These are phyloP conservation scores for Halcyon chelicuti DNA, from an alignment of 2,797 vertebrate species.

Conservation along the genomic window DNA sequence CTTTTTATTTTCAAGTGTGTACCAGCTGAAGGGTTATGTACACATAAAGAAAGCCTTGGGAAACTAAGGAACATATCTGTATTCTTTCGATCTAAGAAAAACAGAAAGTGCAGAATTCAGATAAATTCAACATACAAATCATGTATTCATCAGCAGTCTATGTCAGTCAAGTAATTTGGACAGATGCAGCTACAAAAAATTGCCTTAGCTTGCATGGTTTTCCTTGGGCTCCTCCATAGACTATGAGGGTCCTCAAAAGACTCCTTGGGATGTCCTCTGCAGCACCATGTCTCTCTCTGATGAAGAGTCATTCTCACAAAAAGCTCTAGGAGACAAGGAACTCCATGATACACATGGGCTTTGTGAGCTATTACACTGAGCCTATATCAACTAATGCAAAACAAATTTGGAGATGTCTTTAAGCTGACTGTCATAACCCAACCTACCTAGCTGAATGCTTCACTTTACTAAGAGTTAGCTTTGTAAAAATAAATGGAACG, in stretches of 20 bases:
- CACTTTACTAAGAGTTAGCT: background rate
- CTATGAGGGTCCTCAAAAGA: background rate
- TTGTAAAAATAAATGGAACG: conserved; percentile 25
- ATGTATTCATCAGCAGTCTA: background rate
- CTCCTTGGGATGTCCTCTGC: background rate
- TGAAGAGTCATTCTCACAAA: background rate
- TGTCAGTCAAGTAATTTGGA: background rate
- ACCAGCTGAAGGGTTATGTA: background rate
- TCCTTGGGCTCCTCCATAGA: background rate
- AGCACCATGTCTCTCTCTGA: background rate
- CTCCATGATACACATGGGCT: fast-evolving
- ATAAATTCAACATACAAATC: background rate
- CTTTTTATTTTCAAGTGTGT: background rate
- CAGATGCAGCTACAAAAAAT: background rate
- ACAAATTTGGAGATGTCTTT: background rate
- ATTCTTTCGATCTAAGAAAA: background rate
- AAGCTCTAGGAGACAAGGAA: background rate
- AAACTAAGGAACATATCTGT: background rate
- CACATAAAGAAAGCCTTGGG: background rate
- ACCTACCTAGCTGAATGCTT: background rate
- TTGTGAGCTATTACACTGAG: background rate
- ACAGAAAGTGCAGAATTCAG: background rate
- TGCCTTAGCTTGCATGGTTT: background rate
- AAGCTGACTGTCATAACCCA: background rate
- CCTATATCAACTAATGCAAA: background rate